Evolutionary conservation across 2,888 invertebrate species (phyloP).

Genomic region (Conchocele bisecta): DNA sequence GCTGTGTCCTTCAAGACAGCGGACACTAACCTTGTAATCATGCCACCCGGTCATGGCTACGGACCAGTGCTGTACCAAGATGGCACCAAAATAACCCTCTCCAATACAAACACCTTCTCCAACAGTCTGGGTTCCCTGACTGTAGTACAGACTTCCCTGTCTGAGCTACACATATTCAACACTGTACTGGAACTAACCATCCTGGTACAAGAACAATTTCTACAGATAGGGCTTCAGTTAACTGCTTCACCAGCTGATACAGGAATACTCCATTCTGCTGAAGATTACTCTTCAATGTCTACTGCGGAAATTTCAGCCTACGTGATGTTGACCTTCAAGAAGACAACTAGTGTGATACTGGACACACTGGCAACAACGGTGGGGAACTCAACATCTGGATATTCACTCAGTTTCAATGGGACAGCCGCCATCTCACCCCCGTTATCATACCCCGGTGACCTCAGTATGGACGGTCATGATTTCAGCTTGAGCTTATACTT

Average conservation of each 20-base stretch:
- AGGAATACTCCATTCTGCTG: no score
- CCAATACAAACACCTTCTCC: conserved; percentile 21
- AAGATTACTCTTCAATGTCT: conserved; percentile 46
- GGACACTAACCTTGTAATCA: conserved; percentile 44
- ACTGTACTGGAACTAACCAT: conserved; percentile 32
- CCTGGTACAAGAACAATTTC: conserved; percentile 47
- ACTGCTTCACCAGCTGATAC: conserved; percentile 30
- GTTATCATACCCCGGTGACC: conserved; percentile 39
- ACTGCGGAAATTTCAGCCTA: conserved; percentile 35
- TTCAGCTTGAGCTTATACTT: conserved; percentile 67
- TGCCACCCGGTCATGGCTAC: conserved; percentile 56
- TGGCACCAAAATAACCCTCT: conserved; percentile 25
- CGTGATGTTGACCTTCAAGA: conserved; percentile 37
- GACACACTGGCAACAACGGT: conserved; percentile 37
- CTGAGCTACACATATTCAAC: conserved; percentile 45
- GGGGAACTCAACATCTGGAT: conserved; percentile 50
- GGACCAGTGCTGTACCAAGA: conserved; percentile 50
- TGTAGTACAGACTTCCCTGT: conserved; percentile 37
- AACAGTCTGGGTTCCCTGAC: conserved; percentile 35
- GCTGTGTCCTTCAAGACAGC: conserved; percentile 57
- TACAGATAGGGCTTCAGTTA: conserved; percentile 52
- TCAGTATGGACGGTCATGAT: conserved; percentile 32
- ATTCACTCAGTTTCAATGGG: conserved; percentile 64
- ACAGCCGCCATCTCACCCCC: conserved; percentile 56
- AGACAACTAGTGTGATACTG: conserved; percentile 45